Evolutionary conservation across 2,113 vertebrate genomes (phyloP).

Genomic region (Engystomops pustulosus): DNA sequence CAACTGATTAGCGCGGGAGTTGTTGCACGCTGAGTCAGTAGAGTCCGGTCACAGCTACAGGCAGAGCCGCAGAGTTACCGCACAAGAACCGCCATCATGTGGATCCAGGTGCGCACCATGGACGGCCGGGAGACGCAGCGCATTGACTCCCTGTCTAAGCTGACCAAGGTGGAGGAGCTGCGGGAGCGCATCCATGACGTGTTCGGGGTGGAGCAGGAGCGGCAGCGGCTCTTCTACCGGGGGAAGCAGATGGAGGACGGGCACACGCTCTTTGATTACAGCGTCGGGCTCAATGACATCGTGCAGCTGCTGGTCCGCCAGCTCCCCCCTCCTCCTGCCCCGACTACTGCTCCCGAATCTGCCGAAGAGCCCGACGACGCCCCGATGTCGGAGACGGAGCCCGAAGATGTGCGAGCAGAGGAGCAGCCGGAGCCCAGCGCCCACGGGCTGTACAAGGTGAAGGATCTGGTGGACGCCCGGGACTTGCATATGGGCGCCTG

Average conservation of each 20-base stretch:
- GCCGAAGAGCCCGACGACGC: conserved; percentile 56
- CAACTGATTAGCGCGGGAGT: conserved; percentile 58
- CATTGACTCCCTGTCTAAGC: conserved; percentile 90
- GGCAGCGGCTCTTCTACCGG: conserved; percentile 92
- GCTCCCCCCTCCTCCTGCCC: conserved; percentile 62
- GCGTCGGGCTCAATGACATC: conserved; percentile 90
- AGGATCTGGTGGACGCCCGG: conserved; percentile 90
- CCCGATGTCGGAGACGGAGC: neutral
- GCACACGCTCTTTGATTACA: conserved; percentile 95
- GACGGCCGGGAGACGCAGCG: conserved; percentile 89
- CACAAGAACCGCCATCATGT: conserved; percentile 88
- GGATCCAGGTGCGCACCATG: conserved; percentile 98
- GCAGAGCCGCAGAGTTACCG: neutral
- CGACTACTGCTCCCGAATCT: conserved; percentile 65
- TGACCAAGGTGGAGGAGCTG: conserved; percentile 92
- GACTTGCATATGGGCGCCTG: conserved; percentile 94
- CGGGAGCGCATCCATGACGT: conserved; percentile 84
- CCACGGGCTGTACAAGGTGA: conserved; percentile 89
- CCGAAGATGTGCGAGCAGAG: neutral
- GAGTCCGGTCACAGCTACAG: neutral
- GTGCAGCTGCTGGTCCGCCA: conserved; percentile 92
- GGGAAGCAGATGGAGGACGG: conserved; percentile 99
- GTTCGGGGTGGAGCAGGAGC: conserved; percentile 84
- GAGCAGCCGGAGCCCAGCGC: conserved; percentile 68
- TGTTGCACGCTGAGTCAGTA: neutral